Conservation (phyloP, 2,888 invertebrate species). For the Charanyca ferruginea region DNA sequence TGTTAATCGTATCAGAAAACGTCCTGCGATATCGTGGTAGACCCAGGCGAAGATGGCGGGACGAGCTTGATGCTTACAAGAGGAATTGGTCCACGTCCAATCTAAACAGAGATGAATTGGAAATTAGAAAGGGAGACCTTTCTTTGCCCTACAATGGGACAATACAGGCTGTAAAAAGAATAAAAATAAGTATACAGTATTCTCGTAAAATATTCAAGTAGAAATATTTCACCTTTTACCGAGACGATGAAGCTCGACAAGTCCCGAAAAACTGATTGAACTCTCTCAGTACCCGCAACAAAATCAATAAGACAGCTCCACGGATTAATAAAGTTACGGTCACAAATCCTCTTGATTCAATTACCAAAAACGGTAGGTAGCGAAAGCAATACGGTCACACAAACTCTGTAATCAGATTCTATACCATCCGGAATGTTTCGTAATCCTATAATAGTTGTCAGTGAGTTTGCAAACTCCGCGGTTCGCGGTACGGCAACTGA, state of each 20-base stretch:
- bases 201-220: too few relatives aligned
- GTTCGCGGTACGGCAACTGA: conserved; percentile 32
- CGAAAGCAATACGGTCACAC: conserved; percentile 31
- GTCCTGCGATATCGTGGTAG: too few relatives aligned
- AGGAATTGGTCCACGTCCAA: too few relatives aligned
- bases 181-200: too few relatives aligned
- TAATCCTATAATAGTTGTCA: conserved; percentile 50
- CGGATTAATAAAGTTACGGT: conserved; percentile 36
- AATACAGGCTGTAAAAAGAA: too few relatives aligned
- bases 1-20: too few relatives aligned
- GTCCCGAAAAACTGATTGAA: conserved; percentile 14
- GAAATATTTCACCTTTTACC: neutral
- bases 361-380: conserved; percentile 35
- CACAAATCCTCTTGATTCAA: conserved; percentile 44
- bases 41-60: too few relatives aligned
- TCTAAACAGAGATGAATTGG: too few relatives aligned
- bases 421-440: conserved; percentile 16
- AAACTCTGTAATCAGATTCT: conserved; percentile 35
- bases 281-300: neutral
- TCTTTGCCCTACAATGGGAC: too few relatives aligned
- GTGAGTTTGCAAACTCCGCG: conserved; percentile 38
- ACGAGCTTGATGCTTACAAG: too few relatives aligned
- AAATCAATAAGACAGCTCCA: conserved; percentile 18
- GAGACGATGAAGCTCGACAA: neutral
- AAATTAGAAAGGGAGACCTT: too few relatives aligned